Conservation (phyloP, 2,113 vertebrate genomes). For the Rallus limicola region DNA sequence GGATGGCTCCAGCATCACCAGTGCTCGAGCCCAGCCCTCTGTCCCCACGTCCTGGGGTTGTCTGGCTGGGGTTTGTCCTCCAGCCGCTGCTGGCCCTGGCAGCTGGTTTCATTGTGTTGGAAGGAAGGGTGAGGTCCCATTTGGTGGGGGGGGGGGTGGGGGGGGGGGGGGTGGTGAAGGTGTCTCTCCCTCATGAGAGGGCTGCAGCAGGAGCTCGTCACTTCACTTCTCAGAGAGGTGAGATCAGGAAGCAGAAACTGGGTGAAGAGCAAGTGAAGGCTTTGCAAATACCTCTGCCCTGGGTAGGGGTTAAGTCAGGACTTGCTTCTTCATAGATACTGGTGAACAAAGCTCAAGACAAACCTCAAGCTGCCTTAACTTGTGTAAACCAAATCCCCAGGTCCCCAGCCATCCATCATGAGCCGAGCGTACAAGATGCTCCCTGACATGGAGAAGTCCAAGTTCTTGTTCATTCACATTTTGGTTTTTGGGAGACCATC, state of each 20-base stretch:
- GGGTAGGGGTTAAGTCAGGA: neutral
- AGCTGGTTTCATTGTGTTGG: neutral
- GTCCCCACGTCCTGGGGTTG: neutral
- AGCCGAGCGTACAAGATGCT: accelerated
- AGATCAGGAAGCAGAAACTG: neutral
- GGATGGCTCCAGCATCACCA: neutral
- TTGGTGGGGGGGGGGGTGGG: neutral
- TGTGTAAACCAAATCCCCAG: neutral
- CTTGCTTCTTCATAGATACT: neutral
- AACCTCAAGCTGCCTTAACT: neutral
- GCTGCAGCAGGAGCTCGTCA: neutral
- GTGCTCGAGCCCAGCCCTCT: neutral
- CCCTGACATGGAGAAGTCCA: neutral
- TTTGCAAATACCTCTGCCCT: neutral
- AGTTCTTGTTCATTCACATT: neutral
- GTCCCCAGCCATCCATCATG: neutral
- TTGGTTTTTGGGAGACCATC: neutral
- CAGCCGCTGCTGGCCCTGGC: neutral
- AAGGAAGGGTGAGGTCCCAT: neutral
- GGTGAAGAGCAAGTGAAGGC: neutral
- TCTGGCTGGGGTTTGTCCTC: neutral
- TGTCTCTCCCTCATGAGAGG: neutral
- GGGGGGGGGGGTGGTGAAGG: neutral
- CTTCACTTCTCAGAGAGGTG: neutral
- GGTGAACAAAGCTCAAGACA: neutral